A percentile compares a stretch with the other conserved stretches of the same genome.
Conservation (phyloP, 1,140 invertebrate genomes). For the Microvelia longipes region DNA sequence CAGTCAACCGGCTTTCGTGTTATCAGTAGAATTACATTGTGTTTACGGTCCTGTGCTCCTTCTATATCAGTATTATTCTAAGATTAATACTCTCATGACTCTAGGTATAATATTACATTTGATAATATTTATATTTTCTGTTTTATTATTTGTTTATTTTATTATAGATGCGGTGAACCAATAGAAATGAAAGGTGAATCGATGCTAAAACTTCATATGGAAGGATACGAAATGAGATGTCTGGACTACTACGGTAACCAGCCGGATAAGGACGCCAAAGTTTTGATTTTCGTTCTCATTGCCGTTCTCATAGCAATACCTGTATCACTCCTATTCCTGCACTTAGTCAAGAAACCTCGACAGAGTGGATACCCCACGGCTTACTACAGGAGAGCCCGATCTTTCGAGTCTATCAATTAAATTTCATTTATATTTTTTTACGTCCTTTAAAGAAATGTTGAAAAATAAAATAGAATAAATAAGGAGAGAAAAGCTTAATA, state of each 20-base stretch:
- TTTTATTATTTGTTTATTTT: too few relatives aligned
- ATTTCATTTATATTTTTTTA: too few relatives aligned
- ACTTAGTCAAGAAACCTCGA: not conserved
- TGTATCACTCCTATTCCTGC: conserved; percentile 21
- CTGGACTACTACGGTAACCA: not conserved
- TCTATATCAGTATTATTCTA: too few relatives aligned
- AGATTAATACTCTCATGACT: too few relatives aligned
- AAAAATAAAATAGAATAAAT: too few relatives aligned
- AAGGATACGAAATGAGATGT: not conserved
- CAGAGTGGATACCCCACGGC: not conserved
- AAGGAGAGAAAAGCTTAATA: too few relatives aligned
- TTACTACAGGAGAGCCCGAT: not conserved
- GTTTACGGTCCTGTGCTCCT: too few relatives aligned
- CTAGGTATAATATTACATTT: too few relatives aligned
- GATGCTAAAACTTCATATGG: not conserved
- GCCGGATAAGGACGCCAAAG: not conserved
- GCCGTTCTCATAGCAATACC: conserved; percentile 25
- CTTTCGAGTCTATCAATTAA: not conserved
- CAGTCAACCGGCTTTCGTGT: too few relatives aligned
- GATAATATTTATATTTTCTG: too few relatives aligned
- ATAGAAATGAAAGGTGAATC: conserved; percentile 2
- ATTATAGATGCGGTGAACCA: not conserved
- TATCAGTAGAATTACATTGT: too few relatives aligned
- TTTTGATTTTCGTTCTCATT: not conserved
- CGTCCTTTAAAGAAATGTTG: too few relatives aligned